Evolutionary conservation across 2,797 vertebrate species (phyloP), one percentile per base, ranked within the genome.

Genomic region (Hylomyscus alleni): DNA sequence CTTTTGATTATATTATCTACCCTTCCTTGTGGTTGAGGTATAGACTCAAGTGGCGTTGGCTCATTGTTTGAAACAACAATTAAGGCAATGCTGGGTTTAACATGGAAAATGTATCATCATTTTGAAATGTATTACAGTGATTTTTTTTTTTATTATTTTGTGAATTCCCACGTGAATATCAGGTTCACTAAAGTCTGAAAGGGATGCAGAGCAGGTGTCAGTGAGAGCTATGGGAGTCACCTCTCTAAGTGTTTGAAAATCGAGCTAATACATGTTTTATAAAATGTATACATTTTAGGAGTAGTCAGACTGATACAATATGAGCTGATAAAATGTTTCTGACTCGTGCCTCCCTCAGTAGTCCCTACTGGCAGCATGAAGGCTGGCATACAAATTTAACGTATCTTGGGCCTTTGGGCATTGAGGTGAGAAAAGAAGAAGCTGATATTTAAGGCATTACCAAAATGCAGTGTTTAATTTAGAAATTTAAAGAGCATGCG

Each of bases 41-140:
- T 56, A 91, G 56, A 62, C n/a, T 93, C 73, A 89, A 50, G 20
- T 67, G 58, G 10, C 67, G 60, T 44, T 78, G 56, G 37, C 60
- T 96, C 54, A 31, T 54, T 96, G 77, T 90, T 97, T 94, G 90
- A 47, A 89, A 80, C 26, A 93, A 37, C 91, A 89, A 94, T 56
- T 80, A 52, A 93, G n/a, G 80, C 54, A 58, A 73, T 75, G 54
- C 83, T 94, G 40, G 67, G 67, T 92, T 95, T 97, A 92, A 95
- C 93, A 19, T 73, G 12, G n/a, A 40, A 78, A 88, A 84, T 60
- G 31, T n/a, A 83, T 94, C 90, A 81, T 86, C 24, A 77, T 73
- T 93, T 96, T 92, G 95, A 89, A 92, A 77, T 77, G 14, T 50
- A 93, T 89, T n/a, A 2, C 22, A 60, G 6, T 88, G 89, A 92